Evolutionary conservation across 1,140 invertebrate species (phyloP).

Genomic region (Mactra quadrangularis): DNA sequence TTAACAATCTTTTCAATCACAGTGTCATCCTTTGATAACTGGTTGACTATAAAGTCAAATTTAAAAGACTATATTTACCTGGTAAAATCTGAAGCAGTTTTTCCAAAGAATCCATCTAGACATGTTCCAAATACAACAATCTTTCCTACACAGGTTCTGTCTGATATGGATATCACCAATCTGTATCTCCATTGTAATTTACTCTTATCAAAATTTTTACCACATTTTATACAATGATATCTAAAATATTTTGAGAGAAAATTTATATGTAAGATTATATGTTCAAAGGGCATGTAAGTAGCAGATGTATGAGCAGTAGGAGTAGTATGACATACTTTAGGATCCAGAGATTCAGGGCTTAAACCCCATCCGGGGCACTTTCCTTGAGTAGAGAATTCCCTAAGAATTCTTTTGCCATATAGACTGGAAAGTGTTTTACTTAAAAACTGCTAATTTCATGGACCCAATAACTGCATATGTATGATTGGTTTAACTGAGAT

Average conservation of each 20-base stretch:
- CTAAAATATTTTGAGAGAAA: not conserved
- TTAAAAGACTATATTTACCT: conserved; percentile 25
- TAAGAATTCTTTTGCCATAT: not conserved
- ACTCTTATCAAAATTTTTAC: not conserved
- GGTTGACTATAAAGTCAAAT: too few relatives aligned
- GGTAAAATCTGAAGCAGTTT: conserved; percentile 48
- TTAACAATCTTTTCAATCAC: too few relatives aligned
- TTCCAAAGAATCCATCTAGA: conserved; percentile 54
- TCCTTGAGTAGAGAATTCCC: not conserved
- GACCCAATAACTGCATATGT: too few relatives aligned
- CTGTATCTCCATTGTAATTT: conserved; percentile 49
- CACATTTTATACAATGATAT: conserved; percentile 48
- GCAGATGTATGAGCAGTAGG: not conserved
- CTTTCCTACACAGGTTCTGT: not conserved
- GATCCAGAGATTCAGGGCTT: not conserved
- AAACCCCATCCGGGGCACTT: too few relatives aligned
- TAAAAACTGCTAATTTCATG: too few relatives aligned
- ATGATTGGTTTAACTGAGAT: not conserved
- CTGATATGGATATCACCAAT: conserved; percentile 39
- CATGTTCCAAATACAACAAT: conserved; percentile 49
- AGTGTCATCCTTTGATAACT: too few relatives aligned
- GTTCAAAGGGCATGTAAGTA: too few relatives aligned
- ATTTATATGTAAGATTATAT: not conserved
- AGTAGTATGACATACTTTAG: not conserved
- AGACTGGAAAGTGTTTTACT: too few relatives aligned